These are phyloP conservation scores for Coilia nasus DNA, from an alignment of 2,797 vertebrate genomes.

Conservation along the genomic window DNA sequence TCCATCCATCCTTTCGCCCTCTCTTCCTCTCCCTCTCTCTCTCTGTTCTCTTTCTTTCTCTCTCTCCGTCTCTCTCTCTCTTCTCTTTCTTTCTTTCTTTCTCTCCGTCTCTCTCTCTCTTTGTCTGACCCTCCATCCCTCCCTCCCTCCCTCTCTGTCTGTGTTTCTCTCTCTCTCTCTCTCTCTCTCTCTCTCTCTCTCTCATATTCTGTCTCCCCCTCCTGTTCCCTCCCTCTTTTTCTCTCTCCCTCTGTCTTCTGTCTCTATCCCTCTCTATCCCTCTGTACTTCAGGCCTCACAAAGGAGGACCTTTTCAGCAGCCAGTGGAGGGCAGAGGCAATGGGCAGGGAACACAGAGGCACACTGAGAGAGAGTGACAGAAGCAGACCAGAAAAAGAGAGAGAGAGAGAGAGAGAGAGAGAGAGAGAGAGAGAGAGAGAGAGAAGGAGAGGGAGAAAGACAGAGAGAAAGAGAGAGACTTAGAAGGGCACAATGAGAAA, in stretches of 20 bases:
- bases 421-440: neutral
- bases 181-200: neutral
- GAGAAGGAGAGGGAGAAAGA: neutral
- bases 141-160: neutral
- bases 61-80: neutral
- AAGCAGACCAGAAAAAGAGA: neutral
- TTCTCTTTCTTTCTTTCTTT: neutral
- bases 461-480: neutral
- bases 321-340: no score
- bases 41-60: neutral
- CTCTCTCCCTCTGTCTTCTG: neutral
- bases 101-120: no score
- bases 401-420: slow-evolving; percentile 28
- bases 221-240: neutral
- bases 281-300: no score
- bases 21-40: no score
- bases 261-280: neutral
- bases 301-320: no score
- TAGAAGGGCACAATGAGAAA: neutral
- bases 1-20: no score
- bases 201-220: neutral
- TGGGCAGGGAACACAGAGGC: no score
- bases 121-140: neutral
- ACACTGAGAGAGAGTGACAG: no score
- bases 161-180: neutral